Conservation (phyloP, 2,888 invertebrate genomes). For the Chrysolina americana region DNA sequence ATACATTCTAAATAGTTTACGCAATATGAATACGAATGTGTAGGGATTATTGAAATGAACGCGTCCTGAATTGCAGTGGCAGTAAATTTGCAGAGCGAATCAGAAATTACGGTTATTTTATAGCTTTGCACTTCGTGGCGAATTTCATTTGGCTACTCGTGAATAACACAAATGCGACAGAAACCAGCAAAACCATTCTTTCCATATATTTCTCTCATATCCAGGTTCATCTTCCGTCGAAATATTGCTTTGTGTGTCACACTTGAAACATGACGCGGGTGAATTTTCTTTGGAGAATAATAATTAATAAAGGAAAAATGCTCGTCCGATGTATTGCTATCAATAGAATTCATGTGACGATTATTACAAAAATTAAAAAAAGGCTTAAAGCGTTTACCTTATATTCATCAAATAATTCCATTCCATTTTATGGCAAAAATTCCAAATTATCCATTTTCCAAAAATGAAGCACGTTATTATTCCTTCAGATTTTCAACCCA, state of each 20-base stretch:
- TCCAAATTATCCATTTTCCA: too few species aligned
- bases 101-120: constrained; percentile 67
- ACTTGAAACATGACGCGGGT: neutral
- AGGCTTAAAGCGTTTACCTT: too few species aligned
- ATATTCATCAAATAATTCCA: too few species aligned
- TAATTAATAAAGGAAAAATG: neutral
- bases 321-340: neutral
- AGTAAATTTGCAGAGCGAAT: constrained; percentile 63
- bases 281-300: neutral
- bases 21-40: constrained; percentile 68
- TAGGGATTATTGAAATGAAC: constrained; percentile 65
- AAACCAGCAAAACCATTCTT: constrained; percentile 22
- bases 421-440: too few species aligned
- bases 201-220: constrained; percentile 19
- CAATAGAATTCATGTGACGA: too few species aligned
- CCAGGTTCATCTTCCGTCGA: neutral
- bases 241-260: neutral
- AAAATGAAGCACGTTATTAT: too few species aligned
- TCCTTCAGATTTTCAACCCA: too few species aligned
- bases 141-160: constrained; percentile 61
- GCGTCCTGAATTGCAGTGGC: constrained; percentile 62
- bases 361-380: too few species aligned
- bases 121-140: constrained; percentile 63
- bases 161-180: constrained; percentile 46
- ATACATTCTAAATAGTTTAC: constrained; percentile 67